Conservation (phyloP, 2,797 vertebrate species). For the Myoxocephalus aenaeus region DNA sequence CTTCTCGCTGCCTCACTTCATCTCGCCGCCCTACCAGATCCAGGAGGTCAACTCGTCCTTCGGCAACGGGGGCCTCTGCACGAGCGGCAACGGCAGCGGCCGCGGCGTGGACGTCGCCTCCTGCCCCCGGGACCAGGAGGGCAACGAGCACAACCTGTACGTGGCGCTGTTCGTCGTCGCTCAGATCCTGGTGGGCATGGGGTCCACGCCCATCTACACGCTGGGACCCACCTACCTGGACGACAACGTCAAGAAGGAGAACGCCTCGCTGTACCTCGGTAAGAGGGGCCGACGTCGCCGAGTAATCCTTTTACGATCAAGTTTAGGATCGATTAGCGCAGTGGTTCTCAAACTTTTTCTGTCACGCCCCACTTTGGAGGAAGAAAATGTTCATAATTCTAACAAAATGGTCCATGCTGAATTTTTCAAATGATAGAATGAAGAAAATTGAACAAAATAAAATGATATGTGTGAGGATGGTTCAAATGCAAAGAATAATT, state of each 20-base stretch:
- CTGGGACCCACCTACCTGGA: constrained; percentile 98
- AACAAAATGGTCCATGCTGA: too few species aligned
- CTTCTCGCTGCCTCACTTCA: constrained; percentile 97
- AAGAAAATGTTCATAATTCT: too few species aligned
- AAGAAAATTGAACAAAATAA: too few species aligned
- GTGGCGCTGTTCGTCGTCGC: constrained; percentile 95
- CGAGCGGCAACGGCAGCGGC: constrained; percentile 81
- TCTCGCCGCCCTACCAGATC: constrained; percentile 95
- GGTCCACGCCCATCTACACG: constrained; percentile 98
- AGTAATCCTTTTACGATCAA: too few species aligned
- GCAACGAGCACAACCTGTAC: constrained; percentile 93
- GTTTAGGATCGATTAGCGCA: too few species aligned
- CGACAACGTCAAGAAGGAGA: constrained; percentile 99
- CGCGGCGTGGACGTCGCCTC: constrained; percentile 77
- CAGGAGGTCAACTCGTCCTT: constrained; percentile 91
- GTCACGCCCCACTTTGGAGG: too few species aligned
- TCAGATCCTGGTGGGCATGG: constrained; percentile 97
- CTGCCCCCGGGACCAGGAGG: constrained; percentile 89
- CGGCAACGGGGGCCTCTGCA: constrained; percentile 90
- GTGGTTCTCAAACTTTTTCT: too few species aligned
- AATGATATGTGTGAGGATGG: too few species aligned
- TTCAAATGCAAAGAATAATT: too few species aligned
- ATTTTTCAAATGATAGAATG: too few species aligned
- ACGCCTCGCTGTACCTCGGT: constrained; percentile 98
- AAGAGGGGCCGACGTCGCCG: constrained; percentile 69